These are phyloP conservation scores for Plebejus anna DNA, from an alignment of 2,888 invertebrate genomes.

Conservation along the genomic window DNA sequence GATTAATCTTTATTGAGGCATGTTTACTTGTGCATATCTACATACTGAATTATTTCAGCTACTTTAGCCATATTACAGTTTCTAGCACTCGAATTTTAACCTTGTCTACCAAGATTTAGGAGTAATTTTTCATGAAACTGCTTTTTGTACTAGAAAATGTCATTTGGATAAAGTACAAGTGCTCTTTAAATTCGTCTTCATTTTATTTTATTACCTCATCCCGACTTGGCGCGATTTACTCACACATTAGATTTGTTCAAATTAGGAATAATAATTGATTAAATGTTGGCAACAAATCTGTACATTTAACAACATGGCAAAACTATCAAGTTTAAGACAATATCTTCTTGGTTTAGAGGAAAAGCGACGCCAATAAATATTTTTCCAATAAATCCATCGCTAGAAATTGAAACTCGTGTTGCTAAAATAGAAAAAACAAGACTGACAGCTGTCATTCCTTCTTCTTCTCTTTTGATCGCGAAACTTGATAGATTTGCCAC, in stretches of 20 bases:
- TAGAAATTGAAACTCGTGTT: not conserved
- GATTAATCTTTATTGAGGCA: not conserved
- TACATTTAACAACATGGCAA: not conserved
- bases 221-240: slow-evolving; percentile 9
- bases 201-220: slow-evolving; percentile 1
- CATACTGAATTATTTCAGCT: not conserved
- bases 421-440: too few species aligned
- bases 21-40: not conserved
- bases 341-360: not conserved
- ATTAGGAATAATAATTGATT: slow-evolving; percentile 13
- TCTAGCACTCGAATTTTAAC: not conserved
- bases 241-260: not conserved
- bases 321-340: not conserved
- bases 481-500: slow-evolving; percentile 8
- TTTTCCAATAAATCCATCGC: not conserved
- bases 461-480: not conserved
- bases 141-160: not conserved
- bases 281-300: slow-evolving; percentile 12
- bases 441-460: not conserved
- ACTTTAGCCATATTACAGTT: not conserved
- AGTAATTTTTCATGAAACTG: not conserved
- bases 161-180: not conserved
- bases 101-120: not conserved
- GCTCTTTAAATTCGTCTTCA: slow-evolving; percentile 21
- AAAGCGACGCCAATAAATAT: not conserved